phyloP scores from a whole-genome alignment of 2,113 vertebrate species.

The Leptosomus discolor region DNA sequence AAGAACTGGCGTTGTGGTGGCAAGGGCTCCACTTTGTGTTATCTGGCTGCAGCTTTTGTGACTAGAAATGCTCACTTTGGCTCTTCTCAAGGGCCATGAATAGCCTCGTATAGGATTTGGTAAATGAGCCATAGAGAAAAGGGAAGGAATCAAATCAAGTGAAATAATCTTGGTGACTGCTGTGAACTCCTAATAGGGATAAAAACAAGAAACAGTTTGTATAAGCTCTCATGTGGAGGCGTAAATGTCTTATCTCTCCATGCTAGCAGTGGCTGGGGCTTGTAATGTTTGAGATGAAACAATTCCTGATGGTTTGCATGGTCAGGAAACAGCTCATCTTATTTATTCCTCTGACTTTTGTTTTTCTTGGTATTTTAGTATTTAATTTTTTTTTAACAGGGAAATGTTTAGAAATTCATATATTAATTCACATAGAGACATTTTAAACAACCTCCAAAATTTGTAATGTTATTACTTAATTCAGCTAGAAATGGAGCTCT shows the following conservation, averaged over 20 bases:
- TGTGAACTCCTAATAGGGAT: conserved; percentile 56
- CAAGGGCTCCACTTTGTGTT: background rate
- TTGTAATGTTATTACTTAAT: background rate
- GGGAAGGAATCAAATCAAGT: conserved; percentile 57
- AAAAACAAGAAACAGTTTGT: conserved; percentile 60
- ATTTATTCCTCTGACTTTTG: conserved; percentile 9
- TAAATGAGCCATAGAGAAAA: conserved; percentile 60
- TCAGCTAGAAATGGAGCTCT: background rate
- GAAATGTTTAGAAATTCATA: background rate
- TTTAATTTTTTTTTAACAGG: background rate
- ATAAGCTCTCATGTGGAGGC: conserved; percentile 20
- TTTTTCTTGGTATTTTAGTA: background rate
- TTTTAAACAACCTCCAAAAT: background rate
- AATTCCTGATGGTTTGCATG: conserved; percentile 8
- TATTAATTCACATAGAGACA: background rate
- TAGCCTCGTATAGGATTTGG: conserved; percentile 9
- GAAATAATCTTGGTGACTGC: conserved; percentile 60
- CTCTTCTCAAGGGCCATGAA: conserved; percentile 21
- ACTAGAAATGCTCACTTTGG: background rate
- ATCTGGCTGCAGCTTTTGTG: conserved; percentile 15
- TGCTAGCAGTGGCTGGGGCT: background rate
- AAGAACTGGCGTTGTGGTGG: background rate
- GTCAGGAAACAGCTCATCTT: background rate
- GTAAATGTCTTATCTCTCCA: conserved; percentile 41
- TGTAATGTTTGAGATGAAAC: conserved; percentile 42